Conservation (phyloP, 2,113 vertebrate species). For the Coptodon rendalli region DNA sequence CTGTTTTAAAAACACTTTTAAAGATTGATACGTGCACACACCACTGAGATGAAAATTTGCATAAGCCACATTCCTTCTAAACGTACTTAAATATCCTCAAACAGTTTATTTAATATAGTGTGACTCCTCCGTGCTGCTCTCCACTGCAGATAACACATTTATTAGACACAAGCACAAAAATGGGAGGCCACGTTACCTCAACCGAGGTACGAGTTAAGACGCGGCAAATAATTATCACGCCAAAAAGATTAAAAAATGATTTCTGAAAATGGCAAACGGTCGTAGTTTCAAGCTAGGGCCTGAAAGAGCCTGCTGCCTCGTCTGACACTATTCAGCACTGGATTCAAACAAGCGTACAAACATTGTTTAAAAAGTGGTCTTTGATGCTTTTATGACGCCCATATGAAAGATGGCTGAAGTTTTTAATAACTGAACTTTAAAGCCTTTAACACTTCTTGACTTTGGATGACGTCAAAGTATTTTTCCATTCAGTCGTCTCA, state of each 20-base stretch:
- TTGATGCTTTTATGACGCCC: not conserved
- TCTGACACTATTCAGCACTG: not conserved
- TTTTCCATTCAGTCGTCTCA: not conserved
- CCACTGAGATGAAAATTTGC: not conserved
- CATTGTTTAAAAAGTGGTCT: not conserved
- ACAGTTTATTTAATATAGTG: constrained; percentile 20
- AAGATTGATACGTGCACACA: constrained; percentile 9
- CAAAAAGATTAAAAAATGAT: not conserved
- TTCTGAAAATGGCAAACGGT: not conserved
- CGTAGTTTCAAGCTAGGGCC: not conserved
- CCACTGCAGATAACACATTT: not conserved
- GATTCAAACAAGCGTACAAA: not conserved
- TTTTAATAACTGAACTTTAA: not conserved
- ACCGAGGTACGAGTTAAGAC: not conserved
- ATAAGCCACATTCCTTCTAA: not conserved
- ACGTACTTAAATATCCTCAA: constrained; percentile 14
- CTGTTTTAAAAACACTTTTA: constrained; percentile 16
- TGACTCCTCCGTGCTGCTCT: not conserved
- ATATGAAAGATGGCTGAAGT: not conserved
- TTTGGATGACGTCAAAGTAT: not conserved
- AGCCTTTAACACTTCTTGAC: not conserved
- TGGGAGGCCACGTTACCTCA: not conserved
- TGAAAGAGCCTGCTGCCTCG: not conserved
- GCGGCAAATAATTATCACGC: not conserved
- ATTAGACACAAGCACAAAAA: not conserved